A percentile compares a stretch with the other conserved stretches of the same genome.
These are phyloP conservation scores for Steinernema carpocapsae DNA, from an alignment of 2,888 invertebrate species.

Conservation along the genomic window DNA sequence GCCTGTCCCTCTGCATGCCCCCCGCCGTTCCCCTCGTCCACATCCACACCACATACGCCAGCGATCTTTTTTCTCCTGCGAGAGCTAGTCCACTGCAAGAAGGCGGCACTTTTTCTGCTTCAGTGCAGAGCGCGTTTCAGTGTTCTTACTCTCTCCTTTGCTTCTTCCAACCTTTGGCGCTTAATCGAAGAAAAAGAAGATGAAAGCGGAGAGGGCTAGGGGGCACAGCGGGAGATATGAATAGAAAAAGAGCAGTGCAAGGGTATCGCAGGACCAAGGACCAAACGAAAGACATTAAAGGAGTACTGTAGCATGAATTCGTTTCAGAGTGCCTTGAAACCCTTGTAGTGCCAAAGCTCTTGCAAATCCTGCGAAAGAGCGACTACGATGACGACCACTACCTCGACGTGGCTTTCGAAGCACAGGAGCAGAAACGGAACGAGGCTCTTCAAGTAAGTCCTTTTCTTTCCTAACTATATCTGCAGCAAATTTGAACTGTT, in stretches of 20 bases:
- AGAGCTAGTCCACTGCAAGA: constrained; percentile 20
- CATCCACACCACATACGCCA: neutral
- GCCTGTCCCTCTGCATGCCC: neutral
- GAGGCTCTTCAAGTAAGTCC: neutral
- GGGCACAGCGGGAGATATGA: neutral
- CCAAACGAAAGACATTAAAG: neutral
- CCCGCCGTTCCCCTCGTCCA: neutral
- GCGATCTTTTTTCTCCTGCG: constrained; percentile 5
- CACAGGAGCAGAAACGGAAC: neutral
- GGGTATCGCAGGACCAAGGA: neutral
- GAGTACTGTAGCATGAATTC: neutral
- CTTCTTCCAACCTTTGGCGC: neutral
- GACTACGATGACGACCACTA: neutral
- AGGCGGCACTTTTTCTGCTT: constrained; percentile 5
- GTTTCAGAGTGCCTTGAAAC: neutral
- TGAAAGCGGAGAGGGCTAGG: neutral
- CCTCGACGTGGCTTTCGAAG: neutral
- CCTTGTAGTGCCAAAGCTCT: neutral
- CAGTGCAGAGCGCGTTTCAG: neutral
- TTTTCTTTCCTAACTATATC: neutral
- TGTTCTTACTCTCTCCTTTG: neutral
- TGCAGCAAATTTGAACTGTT: neutral
- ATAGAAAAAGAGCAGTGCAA: neutral
- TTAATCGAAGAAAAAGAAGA: neutral
- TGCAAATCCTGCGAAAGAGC: neutral